Evolutionary conservation across 1,140 invertebrate species (phyloP).

Genomic region (Drosophila nigrodunni): DNA sequence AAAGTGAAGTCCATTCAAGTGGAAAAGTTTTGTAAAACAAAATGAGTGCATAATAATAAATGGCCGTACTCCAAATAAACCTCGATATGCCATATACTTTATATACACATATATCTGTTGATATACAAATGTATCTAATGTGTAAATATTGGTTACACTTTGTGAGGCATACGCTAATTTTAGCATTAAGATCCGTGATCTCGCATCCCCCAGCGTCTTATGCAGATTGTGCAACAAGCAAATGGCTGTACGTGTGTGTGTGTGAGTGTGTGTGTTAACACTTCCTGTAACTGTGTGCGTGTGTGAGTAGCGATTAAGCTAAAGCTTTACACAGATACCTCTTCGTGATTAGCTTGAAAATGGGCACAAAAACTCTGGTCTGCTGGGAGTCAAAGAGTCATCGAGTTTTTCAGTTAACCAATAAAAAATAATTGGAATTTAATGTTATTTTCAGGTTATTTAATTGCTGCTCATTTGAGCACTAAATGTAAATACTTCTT

Average conservation of each 20-base stretch:
- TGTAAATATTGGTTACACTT: constrained; percentile 47
- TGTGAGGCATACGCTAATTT: constrained; percentile 44
- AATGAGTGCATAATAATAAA: constrained; percentile 49
- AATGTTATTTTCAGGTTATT: too few species aligned
- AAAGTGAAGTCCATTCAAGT: constrained; percentile 43
- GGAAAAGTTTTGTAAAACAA: constrained; percentile 53
- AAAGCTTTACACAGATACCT: background rate
- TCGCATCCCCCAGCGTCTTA: background rate
- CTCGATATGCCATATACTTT: background rate
- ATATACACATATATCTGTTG: constrained; percentile 7
- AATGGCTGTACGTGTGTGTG: constrained; percentile 3
- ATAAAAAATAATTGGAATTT: background rate
- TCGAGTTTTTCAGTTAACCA: background rate
- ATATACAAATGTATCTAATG: constrained; percentile 4
- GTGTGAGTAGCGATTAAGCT: background rate
- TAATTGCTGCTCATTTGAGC: too few species aligned
- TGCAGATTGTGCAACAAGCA: constrained; percentile 15
- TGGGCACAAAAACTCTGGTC: background rate
- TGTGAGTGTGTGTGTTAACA: background rate
- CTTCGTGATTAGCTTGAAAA: constrained; percentile 9
- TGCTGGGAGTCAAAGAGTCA: background rate
- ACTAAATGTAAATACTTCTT: too few species aligned
- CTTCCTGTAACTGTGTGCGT: constrained; percentile 3
- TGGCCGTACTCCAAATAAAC: constrained; percentile 21
- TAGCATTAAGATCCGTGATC: constrained; percentile 22